phyloP scores from a whole-genome alignment of 2,888 invertebrate species.

The Melanargia galathea region DNA sequence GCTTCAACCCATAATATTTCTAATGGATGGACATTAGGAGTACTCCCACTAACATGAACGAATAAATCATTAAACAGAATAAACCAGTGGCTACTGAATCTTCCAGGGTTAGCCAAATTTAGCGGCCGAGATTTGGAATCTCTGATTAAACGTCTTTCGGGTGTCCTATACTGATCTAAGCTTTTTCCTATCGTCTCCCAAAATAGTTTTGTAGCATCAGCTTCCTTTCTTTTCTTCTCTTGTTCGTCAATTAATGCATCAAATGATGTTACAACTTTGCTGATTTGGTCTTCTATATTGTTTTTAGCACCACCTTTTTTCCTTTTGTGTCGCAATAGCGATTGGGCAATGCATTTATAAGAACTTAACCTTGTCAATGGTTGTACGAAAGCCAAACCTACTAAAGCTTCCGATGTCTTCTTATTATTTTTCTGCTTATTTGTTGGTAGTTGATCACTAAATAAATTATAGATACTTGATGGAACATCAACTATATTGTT shows the following conservation, averaged over 20 bases:
- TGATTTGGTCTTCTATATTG: slow-evolving; percentile 78
- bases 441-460: slow-evolving; percentile 80
- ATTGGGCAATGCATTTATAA: slow-evolving; percentile 84
- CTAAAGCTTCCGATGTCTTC: slow-evolving; percentile 81
- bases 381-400: slow-evolving; percentile 83
- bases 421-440: slow-evolving; percentile 80
- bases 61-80: slow-evolving; percentile 91
- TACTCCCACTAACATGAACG: slow-evolving; percentile 87
- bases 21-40: slow-evolving; percentile 85
- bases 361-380: slow-evolving; percentile 84
- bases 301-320: slow-evolving; percentile 67
- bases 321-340: slow-evolving; percentile 75
- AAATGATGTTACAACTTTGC: slow-evolving; percentile 83
- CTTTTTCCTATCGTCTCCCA: slow-evolving; percentile 87
- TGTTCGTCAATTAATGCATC: slow-evolving; percentile 84
- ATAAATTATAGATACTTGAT: slow-evolving; percentile 78
- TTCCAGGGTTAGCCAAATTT: slow-evolving; percentile 85
- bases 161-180: slow-evolving; percentile 83
- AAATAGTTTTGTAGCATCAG: slow-evolving; percentile 87
- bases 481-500: slow-evolving; percentile 84
- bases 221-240: slow-evolving; percentile 83
- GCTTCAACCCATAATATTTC: slow-evolving; percentile 91
- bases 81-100: slow-evolving; percentile 91
- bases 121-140: slow-evolving; percentile 89
- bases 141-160: slow-evolving; percentile 87